Percentiles rank a stretch among this genome's conserved stretches.
Conservation (phyloP, 2,888 invertebrate genomes). For the Nudaria mundana region DNA sequence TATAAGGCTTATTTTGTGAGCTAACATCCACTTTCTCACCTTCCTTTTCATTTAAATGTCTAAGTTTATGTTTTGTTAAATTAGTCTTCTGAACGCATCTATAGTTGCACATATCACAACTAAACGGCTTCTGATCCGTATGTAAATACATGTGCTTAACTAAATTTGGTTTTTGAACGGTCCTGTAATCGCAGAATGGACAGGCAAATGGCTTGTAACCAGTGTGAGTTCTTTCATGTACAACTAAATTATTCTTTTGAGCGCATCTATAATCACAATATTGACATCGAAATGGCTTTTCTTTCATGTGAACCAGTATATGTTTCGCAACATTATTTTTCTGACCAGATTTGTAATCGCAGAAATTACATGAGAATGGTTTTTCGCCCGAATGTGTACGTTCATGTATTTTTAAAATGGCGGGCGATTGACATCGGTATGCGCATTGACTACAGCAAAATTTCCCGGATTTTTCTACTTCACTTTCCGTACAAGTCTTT, state of each 20-base stretch:
- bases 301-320: constrained; percentile 76
- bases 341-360: constrained; percentile 75
- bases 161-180: constrained; percentile 75
- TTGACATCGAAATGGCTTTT: constrained; percentile 73
- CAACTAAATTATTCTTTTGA: constrained; percentile 74
- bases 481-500: constrained; percentile 45
- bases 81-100: constrained; percentile 76
- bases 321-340: constrained; percentile 78
- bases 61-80: constrained; percentile 70
- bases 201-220: constrained; percentile 76
- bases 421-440: constrained; percentile 74
- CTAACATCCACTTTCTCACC: constrained; percentile 54
- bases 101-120: constrained; percentile 73
- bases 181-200: constrained; percentile 72
- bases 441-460: constrained; percentile 68
- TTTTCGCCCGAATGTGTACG: constrained; percentile 74
- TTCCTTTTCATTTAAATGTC: constrained; percentile 67
- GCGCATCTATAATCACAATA: constrained; percentile 77
- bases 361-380: constrained; percentile 71
- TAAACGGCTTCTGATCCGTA: constrained; percentile 74
- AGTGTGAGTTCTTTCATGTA: constrained; percentile 75
- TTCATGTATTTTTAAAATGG: constrained; percentile 75
- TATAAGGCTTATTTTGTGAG: constrained; percentile 58
- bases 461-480: constrained; percentile 58
- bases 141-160: constrained; percentile 78